Conservation (phyloP, 2,113 vertebrate genomes). For the Rhinoptilus africanus region DNA sequence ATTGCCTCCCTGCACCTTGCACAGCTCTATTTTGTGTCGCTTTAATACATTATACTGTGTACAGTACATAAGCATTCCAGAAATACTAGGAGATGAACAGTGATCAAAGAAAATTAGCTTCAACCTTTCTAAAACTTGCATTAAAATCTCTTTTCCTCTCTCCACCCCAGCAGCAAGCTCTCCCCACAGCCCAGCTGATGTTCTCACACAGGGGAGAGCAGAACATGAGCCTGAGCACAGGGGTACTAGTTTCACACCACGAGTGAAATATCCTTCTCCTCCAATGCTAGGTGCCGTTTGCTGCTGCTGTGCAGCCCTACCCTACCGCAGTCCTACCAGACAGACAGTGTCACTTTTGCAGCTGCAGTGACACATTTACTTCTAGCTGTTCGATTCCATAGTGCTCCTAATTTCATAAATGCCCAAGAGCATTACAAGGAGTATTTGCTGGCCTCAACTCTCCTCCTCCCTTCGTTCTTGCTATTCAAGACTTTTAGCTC, state of each 20-base stretch:
- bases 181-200: not conserved
- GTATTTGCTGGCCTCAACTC: not conserved
- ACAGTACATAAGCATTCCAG: not conserved
- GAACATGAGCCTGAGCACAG: too few relatives aligned
- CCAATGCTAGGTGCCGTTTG: too few relatives aligned
- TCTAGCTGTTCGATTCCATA: not conserved
- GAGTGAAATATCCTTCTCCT: not conserved
- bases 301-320: not conserved
- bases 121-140: not conserved
- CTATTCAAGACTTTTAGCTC: not conserved
- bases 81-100: not conserved
- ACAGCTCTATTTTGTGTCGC: not conserved
- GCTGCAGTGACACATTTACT: not conserved
- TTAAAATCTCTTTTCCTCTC: not conserved
- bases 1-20: not conserved
- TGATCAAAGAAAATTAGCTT: not conserved
- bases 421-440: not conserved
- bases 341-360: not conserved
- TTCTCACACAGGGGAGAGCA: not conserved
- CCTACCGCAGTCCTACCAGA: not conserved
- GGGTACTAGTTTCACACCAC: too few relatives aligned
- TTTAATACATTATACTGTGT: not conserved
- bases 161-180: not conserved
- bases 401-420: not conserved
- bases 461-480: not conserved